Conservation (phyloP, 2,888 invertebrate genomes). For the Theretra japonica region DNA sequence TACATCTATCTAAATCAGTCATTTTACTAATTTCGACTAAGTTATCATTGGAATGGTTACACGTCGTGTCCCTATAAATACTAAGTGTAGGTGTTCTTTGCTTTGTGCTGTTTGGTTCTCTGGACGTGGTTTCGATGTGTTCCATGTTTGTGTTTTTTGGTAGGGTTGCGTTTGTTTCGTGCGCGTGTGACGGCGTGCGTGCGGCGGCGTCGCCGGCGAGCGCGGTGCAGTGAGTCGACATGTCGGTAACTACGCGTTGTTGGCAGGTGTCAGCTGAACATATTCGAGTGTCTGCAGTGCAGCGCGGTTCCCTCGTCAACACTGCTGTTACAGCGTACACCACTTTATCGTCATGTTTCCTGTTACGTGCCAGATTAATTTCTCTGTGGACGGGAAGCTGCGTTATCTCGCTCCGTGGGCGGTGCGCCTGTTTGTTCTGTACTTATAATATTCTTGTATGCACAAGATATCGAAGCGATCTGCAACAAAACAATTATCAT, state of each 20-base stretch:
- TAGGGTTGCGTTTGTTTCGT: conserved; percentile 31
- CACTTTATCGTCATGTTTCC: conserved; percentile 75
- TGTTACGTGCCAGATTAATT: conserved; percentile 77
- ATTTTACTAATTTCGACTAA: conserved; percentile 64
- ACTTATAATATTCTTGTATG: conserved; percentile 78
- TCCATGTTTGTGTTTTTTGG: conserved; percentile 34
- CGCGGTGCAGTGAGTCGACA: conserved; percentile 43
- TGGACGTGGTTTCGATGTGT: conserved; percentile 28
- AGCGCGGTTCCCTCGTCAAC: conserved; percentile 48
- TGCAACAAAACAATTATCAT: conserved; percentile 74
- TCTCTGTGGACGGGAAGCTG: conserved; percentile 75
- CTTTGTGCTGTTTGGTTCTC: conserved; percentile 33
- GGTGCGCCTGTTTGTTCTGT: conserved; percentile 71
- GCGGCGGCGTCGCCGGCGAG: conserved; percentile 34
- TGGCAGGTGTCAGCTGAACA: conserved; percentile 73
- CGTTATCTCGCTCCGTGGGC: conserved; percentile 76
- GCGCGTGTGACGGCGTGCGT: conserved; percentile 21
- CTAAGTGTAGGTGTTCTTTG: conserved; percentile 45
- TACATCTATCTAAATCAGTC: conserved; percentile 79
- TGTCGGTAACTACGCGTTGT: conserved; percentile 43
- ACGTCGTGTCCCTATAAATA: conserved; percentile 56
- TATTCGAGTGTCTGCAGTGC: conserved; percentile 51
- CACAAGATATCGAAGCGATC: conserved; percentile 79
- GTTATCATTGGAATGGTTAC: conserved; percentile 74
- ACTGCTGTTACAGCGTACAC: conserved; percentile 48